Percentiles rank a stretch among this genome's conserved stretches.
These are phyloP conservation scores for Pollicipes pollicipes DNA, from an alignment of 1,140 invertebrate genomes.

Conservation along the genomic window DNA sequence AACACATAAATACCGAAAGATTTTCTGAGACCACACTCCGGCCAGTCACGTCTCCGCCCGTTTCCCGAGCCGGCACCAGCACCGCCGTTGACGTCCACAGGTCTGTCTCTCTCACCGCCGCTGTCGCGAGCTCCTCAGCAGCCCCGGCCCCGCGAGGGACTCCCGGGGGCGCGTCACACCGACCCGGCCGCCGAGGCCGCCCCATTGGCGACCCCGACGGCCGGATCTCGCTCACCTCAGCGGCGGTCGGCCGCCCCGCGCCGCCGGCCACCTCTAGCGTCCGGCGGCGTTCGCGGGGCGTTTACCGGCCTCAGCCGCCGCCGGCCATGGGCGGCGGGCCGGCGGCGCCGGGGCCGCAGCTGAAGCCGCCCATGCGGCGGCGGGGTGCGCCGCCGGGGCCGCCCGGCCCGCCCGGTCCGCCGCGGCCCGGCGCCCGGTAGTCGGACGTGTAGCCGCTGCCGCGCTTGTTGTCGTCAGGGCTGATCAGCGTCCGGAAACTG, in stretches of 20 bases:
- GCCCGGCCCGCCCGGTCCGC: no score
- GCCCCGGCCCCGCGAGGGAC: neutral
- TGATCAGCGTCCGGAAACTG: conserved; percentile 1
- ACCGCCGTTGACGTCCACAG: no score
- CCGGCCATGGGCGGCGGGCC: neutral
- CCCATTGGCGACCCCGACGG: no score
- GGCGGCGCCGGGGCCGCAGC: no score
- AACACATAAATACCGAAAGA: no score
- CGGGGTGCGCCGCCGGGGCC: no score
- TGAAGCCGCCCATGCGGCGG: neutral
- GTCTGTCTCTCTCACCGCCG: neutral
- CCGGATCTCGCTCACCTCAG: neutral
- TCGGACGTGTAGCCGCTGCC: neutral
- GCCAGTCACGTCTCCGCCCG: no score
- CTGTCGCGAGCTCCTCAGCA: neutral
- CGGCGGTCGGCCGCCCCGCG: no score
- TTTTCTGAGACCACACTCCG: no score
- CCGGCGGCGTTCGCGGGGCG: no score
- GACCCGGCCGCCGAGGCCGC: no score
- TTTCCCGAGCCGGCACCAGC: no score
- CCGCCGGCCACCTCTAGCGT: neutral
- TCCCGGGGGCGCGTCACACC: neutral
- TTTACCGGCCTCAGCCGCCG: neutral
- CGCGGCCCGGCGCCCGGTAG: neutral
- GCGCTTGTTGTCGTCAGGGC: neutral